Base-by-base conservation (phyloP, 1,140 invertebrate genomes). In the Habropoda laboriosa region DNA sequence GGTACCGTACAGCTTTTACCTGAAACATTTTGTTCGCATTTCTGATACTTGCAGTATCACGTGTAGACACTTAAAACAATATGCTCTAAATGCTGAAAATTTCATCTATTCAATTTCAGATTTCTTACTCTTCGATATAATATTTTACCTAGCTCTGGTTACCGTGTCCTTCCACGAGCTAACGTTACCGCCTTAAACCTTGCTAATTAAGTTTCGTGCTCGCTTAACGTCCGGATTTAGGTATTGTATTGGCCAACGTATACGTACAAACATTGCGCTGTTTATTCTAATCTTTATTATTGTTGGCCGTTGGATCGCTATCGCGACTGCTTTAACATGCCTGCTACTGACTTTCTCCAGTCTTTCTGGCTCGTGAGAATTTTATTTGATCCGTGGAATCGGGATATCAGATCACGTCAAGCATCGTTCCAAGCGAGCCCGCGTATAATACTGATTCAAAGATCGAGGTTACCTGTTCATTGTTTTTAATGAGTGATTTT, bases 201-300 rank as follows among this genome's bases (percentile, higher is more conserved):
- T 10, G 27, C 42, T 80, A 67, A 75, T 80, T 67, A 60, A 5
- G 30, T 42, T 45, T 10, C 24, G 6, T 27, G 24, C 21, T 57
- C 64, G 57, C 16, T 35, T 32, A n/a, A 71, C 66, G 21, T 35
- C 16, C 10, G 49, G 32, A 27, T 35, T 30, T 35, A 7, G 24
- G 32, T 68, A 68, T 58, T n/a, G 55, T n/a, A 27, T 70, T 40
- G 30, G 38, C 42, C 10, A 40, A 53, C 30, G 18, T 58, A 27
- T 18, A 38, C 38, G 18, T 7, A 8, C 53, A 49, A 45, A 49
- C 60, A 2, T 35, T 21, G n/a, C 47, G 3, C 27, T 16, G 35
- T 55, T 79, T 79, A 64, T 73, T 18, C 70, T 55, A 45, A 32
- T 66, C 49, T 79, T 79, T 74, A 66, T 80, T 75, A 66, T 74